Percentiles rank a stretch among this genome's conserved stretches.
Conservation (phyloP, 2,113 vertebrate species). For the Gnathonemus echidnorhynchus region DNA sequence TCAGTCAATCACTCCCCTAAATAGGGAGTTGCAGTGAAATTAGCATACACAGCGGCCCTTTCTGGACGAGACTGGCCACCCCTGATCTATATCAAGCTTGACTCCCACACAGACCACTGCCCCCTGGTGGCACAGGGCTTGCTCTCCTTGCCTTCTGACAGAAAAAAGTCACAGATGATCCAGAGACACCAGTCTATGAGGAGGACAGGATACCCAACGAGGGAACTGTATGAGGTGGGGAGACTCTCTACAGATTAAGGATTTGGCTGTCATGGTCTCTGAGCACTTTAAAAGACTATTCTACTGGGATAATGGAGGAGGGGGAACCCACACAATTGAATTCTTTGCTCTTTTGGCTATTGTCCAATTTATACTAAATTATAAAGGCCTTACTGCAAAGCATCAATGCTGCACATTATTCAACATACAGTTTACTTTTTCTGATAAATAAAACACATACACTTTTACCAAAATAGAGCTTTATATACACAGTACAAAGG, state of each 20-base stretch:
- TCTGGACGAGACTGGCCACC: too few species aligned
- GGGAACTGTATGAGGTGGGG: neutral
- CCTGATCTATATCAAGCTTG: neutral
- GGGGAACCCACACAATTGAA: neutral
- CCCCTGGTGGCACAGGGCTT: neutral
- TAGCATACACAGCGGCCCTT: too few species aligned
- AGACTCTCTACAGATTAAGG: neutral
- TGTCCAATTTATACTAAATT: neutral
- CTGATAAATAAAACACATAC: neutral
- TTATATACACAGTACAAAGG: neutral
- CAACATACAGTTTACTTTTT: neutral
- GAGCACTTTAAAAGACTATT: neutral
- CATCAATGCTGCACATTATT: neutral
- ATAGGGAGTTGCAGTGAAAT: too few species aligned
- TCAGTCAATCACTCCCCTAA: too few species aligned
- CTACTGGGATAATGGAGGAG: neutral
- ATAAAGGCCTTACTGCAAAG: neutral
- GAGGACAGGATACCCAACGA: neutral
- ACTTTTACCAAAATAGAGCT: slow-evolving; percentile 4
- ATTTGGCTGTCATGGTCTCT: neutral
- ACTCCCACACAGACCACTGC: neutral
- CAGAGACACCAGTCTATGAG: neutral
- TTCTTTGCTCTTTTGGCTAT: neutral
- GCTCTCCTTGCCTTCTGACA: neutral
- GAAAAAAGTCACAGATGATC: neutral